These are phyloP conservation scores for Cylas formicarius DNA, from an alignment of 1,140 invertebrate species.

Conservation along the genomic window DNA sequence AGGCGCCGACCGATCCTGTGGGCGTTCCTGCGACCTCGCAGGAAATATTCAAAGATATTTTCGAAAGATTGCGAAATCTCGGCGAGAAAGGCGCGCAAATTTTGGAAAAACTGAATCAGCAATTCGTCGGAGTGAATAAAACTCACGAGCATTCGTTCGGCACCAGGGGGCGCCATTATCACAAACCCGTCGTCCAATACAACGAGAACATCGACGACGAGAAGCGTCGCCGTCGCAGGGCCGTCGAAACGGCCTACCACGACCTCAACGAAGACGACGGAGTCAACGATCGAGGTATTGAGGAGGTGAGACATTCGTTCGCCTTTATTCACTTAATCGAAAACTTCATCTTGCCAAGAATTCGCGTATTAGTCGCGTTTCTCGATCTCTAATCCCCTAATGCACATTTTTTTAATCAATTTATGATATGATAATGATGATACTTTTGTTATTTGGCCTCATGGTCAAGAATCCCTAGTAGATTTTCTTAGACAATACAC, in stretches of 20 bases:
- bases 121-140: slow-evolving; percentile 28
- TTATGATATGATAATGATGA: too few relatives aligned
- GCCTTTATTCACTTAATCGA: too few relatives aligned
- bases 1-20: slow-evolving; percentile 14
- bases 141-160: slow-evolving; percentile 15
- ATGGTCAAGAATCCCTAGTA: too few relatives aligned
- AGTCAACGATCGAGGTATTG: slow-evolving; percentile 51
- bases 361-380: too few relatives aligned
- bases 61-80: slow-evolving; percentile 48
- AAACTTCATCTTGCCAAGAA: too few relatives aligned
- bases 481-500: too few relatives aligned
- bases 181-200: slow-evolving; percentile 32
- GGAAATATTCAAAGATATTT: slow-evolving; percentile 52
- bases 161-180: slow-evolving; percentile 33
- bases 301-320: slow-evolving; percentile 56
- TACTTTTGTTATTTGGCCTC: too few relatives aligned
- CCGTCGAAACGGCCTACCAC: slow-evolving; percentile 42
- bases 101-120: slow-evolving; percentile 44
- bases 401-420: too few relatives aligned
- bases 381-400: too few relatives aligned
- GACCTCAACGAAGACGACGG: slow-evolving; percentile 51
- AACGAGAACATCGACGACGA: slow-evolving; percentile 33
- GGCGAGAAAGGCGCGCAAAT: slow-evolving; percentile 49
- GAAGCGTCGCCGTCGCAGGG: slow-evolving; percentile 34
- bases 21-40: slow-evolving; percentile 41